A percentile compares a stretch with the other conserved stretches of the same genome.
Conservation (phyloP, 2,888 invertebrate genomes). For the Sminthurinus aureus region DNA sequence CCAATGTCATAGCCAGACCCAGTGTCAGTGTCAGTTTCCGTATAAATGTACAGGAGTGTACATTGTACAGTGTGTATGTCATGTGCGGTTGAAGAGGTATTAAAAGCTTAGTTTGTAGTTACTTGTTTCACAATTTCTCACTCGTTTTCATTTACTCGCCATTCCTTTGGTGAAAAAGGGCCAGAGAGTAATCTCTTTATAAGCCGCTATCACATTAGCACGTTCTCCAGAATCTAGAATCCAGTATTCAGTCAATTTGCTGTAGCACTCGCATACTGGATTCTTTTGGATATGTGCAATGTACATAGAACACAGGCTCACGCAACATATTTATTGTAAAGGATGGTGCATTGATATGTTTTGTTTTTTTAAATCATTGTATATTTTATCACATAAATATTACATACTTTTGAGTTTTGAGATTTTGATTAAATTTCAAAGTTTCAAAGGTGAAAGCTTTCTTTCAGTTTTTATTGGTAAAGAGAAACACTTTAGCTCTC, state of each 20-base stretch:
- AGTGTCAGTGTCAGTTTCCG: not conserved
- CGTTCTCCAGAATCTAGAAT: too few relatives aligned
- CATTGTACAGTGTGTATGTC: not conserved
- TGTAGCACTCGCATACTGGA: not conserved
- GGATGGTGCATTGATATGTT: too few relatives aligned
- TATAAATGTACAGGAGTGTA: not conserved
- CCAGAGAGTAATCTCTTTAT: constrained; percentile 21
- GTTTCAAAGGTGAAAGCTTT: too few relatives aligned
- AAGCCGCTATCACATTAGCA: constrained; percentile 31
- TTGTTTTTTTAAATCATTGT: too few relatives aligned
- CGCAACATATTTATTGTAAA: too few relatives aligned
- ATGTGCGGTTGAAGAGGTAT: constrained; percentile 12
- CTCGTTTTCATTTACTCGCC: constrained; percentile 10
- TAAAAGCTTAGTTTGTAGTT: constrained; percentile 26
- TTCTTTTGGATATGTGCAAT: not conserved
- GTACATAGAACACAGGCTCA: too few relatives aligned
- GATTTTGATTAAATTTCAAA: too few relatives aligned
- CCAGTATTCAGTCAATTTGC: constrained; percentile 36
- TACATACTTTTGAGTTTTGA: too few relatives aligned
- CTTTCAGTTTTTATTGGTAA: too few relatives aligned
- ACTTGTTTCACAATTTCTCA: constrained; percentile 14
- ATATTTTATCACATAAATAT: too few relatives aligned
- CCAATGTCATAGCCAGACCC: too few relatives aligned
- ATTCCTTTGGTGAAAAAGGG: not conserved
- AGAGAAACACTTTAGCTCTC: too few relatives aligned